A percentile compares a stretch with the other conserved stretches of the same genome.
Conservation (phyloP, 2,888 invertebrate genomes). For the Chrysolina haemoptera region DNA sequence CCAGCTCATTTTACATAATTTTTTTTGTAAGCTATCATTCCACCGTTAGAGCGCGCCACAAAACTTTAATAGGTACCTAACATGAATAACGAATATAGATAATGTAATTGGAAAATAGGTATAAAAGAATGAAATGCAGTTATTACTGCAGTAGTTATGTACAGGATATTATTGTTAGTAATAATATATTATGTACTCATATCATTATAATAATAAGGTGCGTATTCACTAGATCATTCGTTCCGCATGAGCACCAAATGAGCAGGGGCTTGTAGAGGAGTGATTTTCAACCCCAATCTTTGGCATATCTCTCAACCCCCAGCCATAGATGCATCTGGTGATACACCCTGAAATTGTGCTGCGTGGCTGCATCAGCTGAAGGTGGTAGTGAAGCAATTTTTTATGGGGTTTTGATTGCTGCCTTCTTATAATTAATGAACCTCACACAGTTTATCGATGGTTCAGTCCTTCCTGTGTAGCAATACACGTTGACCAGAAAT, state of each 20-base stretch:
- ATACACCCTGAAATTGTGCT: background rate
- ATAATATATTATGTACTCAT: background rate
- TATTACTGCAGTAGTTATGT: background rate
- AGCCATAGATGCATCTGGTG: background rate
- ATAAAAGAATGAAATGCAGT: conserved; percentile 6
- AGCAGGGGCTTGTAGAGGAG: background rate
- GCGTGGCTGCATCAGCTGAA: background rate
- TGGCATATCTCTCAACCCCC: background rate
- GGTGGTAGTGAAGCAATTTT: background rate
- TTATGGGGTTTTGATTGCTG: background rate
- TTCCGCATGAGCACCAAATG: too few relatives aligned
- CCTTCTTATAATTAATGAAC: background rate
- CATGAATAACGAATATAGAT: background rate
- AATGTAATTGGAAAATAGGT: background rate
- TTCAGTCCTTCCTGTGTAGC: conserved; percentile 2
- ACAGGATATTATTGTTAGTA: background rate
- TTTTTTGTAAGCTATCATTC: background rate
- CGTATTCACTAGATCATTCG: too few relatives aligned
- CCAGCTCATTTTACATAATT: too few relatives aligned
- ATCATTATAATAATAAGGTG: too few relatives aligned
- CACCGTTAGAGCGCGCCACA: background rate
- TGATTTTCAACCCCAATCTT: background rate
- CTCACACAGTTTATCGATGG: background rate
- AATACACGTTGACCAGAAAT: conserved; percentile 13
- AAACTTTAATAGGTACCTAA: background rate